Conservation (phyloP, 53 echinoderm and acorn worm species). For the Zoroaster sp. region DNA sequence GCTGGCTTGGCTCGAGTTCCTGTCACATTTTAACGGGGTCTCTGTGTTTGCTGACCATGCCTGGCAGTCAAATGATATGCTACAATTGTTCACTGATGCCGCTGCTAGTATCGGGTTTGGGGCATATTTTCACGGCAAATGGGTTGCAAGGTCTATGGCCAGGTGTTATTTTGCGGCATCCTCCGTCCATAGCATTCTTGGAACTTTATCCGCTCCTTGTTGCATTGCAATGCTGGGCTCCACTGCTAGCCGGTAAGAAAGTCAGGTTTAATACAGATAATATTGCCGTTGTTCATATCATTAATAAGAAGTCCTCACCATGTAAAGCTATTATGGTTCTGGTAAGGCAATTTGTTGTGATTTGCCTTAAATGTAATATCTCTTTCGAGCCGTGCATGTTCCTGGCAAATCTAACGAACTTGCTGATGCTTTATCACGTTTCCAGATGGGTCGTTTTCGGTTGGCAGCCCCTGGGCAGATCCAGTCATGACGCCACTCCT, state of each 20-base stretch:
- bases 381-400: too few relatives aligned
- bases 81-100: slow-evolving; percentile 51
- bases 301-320: slow-evolving; percentile 12
- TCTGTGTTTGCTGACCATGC: not conserved
- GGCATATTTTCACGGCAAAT: slow-evolving; percentile 34
- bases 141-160: slow-evolving; percentile 55
- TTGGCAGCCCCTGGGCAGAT: too few relatives aligned
- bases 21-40: slow-evolving; percentile 39
- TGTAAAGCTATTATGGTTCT: too few relatives aligned
- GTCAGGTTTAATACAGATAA: slow-evolving; percentile 55
- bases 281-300: slow-evolving; percentile 46
- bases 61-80: too few relatives aligned
- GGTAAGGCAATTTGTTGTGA: too few relatives aligned
- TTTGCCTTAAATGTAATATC: too few relatives aligned
- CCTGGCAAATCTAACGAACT: too few relatives aligned
- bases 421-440: too few relatives aligned
- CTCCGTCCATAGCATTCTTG: not conserved
- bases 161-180: not conserved
- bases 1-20: slow-evolving; percentile 30
- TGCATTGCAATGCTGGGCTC: slow-evolving; percentile 41
- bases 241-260: not conserved
- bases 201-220: slow-evolving; percentile 44
- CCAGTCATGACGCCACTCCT: too few relatives aligned
- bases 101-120: slow-evolving; percentile 30
- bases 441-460: too few relatives aligned